A percentile compares a stretch with the other conserved stretches of the same genome.
phyloP scores from a whole-genome alignment of 1,140 invertebrate genomes.

The Drosophila azteca region DNA sequence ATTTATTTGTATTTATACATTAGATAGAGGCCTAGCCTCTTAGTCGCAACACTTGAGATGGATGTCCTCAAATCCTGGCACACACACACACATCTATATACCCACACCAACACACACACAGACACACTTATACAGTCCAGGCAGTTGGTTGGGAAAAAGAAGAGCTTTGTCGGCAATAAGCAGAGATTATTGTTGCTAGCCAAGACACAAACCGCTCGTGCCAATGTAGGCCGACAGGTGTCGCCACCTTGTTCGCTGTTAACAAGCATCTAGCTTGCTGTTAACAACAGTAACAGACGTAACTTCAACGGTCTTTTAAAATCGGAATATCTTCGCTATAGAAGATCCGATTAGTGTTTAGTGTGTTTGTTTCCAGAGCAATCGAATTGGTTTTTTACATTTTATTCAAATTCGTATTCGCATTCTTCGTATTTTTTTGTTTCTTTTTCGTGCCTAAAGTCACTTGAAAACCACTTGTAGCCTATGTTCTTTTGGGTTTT shows the following conservation, averaged over 20 bases:
- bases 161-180: neutral
- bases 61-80: constrained; percentile 41
- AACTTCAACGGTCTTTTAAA: no score
- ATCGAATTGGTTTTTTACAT: no score
- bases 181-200: neutral
- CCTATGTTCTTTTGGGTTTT: no score
- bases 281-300: no score
- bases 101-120: constrained; percentile 1
- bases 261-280: no score
- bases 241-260: neutral
- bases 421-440: no score
- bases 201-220: no score
- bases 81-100: neutral
- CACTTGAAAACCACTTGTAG: no score
- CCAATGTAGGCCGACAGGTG: no score
- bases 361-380: no score
- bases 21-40: constrained; percentile 74
- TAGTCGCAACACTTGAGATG: constrained; percentile 38
- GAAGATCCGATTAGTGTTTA: neutral
- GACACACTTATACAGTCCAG: constrained; percentile 10
- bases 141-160: constrained; percentile 4
- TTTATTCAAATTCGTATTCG: no score
- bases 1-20: constrained; percentile 66
- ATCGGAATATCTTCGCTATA: neutral
- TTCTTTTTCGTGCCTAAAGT: no score